Evolutionary conservation across 2,888 invertebrate species (phyloP).

Genomic region (Nymphalis polychloros): DNA sequence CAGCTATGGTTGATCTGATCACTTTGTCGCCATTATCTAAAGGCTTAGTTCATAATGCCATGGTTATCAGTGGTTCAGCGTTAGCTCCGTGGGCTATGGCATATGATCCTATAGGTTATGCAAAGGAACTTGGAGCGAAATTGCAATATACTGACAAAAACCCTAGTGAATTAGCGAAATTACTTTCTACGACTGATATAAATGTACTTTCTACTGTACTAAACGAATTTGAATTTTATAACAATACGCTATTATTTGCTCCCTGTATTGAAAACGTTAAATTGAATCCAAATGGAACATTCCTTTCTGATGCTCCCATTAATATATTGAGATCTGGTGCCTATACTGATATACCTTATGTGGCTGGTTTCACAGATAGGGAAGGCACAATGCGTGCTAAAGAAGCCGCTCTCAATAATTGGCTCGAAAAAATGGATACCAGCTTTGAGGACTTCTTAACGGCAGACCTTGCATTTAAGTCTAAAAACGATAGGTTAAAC

Average conservation of each 20-base stretch:
- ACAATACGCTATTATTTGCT: slow-evolving; percentile 67
- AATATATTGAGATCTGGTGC: slow-evolving; percentile 57
- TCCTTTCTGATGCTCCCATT: slow-evolving; percentile 61
- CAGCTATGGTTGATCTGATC: slow-evolving; percentile 77
- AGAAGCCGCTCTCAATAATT: slow-evolving; percentile 52
- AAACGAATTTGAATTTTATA: slow-evolving; percentile 54
- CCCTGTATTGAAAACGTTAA: slow-evolving; percentile 65
- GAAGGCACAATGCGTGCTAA: slow-evolving; percentile 67
- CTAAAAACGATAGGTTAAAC: slow-evolving; percentile 43
- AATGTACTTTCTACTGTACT: slow-evolving; percentile 50
- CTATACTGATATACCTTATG: slow-evolving; percentile 62
- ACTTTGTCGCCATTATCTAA: slow-evolving; percentile 58
- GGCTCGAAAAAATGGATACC: slow-evolving; percentile 60
- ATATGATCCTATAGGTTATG: slow-evolving; percentile 65
- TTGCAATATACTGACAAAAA: slow-evolving; percentile 55
- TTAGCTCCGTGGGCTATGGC: slow-evolving; percentile 70
- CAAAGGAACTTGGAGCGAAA: slow-evolving; percentile 53
- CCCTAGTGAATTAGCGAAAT: slow-evolving; percentile 52
- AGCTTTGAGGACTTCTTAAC: slow-evolving; percentile 66
- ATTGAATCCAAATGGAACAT: slow-evolving; percentile 50
- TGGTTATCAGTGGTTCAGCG: slow-evolving; percentile 68
- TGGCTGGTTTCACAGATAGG: slow-evolving; percentile 60
- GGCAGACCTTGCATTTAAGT: slow-evolving; percentile 56
- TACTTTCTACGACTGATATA: slow-evolving; percentile 51
- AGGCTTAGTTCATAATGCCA: slow-evolving; percentile 63